These are phyloP conservation scores for Sciurus carolinensis DNA, from an alignment of 2,797 vertebrate species.

Conservation along the genomic window DNA sequence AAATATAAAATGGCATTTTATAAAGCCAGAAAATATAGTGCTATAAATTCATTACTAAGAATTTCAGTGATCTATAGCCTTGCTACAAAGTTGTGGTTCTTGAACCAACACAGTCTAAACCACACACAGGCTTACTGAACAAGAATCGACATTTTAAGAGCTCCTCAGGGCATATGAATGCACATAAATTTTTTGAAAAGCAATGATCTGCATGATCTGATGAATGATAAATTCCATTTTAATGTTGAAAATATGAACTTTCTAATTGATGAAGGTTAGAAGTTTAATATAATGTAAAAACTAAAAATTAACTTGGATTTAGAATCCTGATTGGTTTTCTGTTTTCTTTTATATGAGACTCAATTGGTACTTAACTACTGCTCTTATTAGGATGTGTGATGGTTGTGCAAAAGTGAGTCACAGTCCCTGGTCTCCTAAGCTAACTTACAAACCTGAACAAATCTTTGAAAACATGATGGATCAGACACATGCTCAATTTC, in stretches of 20 bases:
- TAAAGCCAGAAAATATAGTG: conserved; percentile 23
- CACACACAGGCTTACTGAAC: background rate
- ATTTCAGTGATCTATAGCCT: background rate
- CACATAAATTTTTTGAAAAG: conserved; percentile 49
- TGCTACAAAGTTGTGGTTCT: background rate
- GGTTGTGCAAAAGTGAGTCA: background rate
- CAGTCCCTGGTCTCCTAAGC: background rate
- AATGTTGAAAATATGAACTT: conserved; percentile 58
- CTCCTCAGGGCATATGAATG: background rate
- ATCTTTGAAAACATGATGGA: background rate
- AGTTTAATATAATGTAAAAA: conserved; percentile 41
- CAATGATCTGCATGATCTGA: background rate
- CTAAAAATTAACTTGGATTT: conserved; percentile 40
- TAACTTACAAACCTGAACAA: conserved; percentile 15
- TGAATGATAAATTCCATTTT: conserved; percentile 52
- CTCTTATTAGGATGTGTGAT: background rate
- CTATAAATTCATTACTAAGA: conserved; percentile 15
- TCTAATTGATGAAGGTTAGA: background rate
- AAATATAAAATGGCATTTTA: conserved; percentile 46
- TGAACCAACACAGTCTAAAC: background rate
- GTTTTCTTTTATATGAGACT: background rate
- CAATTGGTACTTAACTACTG: background rate
- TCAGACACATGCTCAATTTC: conserved; percentile 5
- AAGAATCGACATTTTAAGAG: conserved; percentile 54
- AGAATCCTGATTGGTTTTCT: background rate